Evolutionary conservation across 2,113 vertebrate genomes (phyloP).

Genomic region (Neodontobutis hainanensis): DNA sequence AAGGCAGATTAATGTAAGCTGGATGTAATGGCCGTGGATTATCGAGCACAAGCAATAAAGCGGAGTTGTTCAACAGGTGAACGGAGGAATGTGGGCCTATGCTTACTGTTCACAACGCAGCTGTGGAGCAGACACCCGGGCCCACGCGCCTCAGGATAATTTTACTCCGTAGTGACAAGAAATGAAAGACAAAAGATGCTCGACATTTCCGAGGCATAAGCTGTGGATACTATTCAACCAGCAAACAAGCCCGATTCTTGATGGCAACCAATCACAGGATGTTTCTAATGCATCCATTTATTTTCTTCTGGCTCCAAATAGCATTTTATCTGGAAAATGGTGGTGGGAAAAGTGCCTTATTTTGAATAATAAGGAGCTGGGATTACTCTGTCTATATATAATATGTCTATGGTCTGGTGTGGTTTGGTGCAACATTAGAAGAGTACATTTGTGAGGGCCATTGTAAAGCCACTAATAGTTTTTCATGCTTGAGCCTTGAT

Average conservation of each 20-base stretch:
- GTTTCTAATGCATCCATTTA: not conserved
- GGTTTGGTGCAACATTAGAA: not conserved
- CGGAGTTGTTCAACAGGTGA: slow-evolving; percentile 65
- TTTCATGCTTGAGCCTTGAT: slow-evolving; percentile 3
- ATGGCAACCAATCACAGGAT: not conserved
- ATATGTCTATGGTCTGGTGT: not conserved
- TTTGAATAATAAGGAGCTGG: not conserved
- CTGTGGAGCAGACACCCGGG: slow-evolving; percentile 45
- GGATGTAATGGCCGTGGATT: slow-evolving; percentile 52
- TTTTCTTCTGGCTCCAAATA: not conserved
- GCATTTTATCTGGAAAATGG: not conserved
- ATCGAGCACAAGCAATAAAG: slow-evolving; percentile 55
- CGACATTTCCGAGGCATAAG: no score
- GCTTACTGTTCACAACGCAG: slow-evolving; percentile 50
- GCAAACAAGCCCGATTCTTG: no score
- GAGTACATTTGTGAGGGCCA: not conserved
- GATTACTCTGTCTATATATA: not conserved
- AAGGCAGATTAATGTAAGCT: slow-evolving; percentile 65
- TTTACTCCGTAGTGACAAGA: slow-evolving; percentile 14
- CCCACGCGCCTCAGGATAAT: slow-evolving; percentile 45
- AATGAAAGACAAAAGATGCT: not conserved
- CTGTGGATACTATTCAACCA: no score
- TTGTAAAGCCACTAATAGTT: not conserved
- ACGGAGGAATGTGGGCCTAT: slow-evolving; percentile 43
- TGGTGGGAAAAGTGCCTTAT: not conserved